Evolutionary conservation across 2,113 vertebrate species (phyloP), one percentile per base, ranked within the genome.

Genomic region (Mastomys natalensis): DNA sequence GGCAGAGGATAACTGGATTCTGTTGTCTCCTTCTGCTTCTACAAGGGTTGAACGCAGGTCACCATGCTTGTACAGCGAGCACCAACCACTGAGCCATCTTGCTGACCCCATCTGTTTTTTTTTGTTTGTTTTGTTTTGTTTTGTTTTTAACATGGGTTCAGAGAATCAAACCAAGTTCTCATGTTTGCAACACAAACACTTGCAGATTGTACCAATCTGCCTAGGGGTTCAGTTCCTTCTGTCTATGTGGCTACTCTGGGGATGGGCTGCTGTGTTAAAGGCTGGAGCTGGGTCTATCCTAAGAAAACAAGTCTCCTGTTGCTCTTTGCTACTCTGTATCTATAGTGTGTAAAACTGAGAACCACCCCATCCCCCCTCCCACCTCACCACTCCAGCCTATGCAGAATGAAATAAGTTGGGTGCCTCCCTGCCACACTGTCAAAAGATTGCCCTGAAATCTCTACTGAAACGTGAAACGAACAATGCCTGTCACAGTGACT

Each of bases 401-500:
- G 84, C 0, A 1, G 1, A 40, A 60, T 2, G 22, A 62, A 48
- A 37, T 21, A 40, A 26, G 70, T 16, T 3, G 17, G 1, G 60
- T 8, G 43, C 37, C 2, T 31, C 19, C 74, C 19, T 5, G 12
- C 5, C 0, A 34, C 0, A n/a, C 24, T 0, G 24, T 43, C 29
- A 1, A 19, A 37, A 80, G 91, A 5, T 1, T 7, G 0, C 0
- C 0, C n/a, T 16, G 37, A 29, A 85, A 64, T 85, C n/a, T n/a
- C n/a, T n/a, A n/a, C n/a, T n/a, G n/a, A n/a, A n/a, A n/a, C n/a
- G n/a, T n/a, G n/a, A n/a, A n/a, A n/a, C n/a, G 48, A 26, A 51
- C 10, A 16, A 0, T 3, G 34, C 1, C 81, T 37, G 21, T 26
- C 26, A 0, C 0, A 0, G 0, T 10, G 45, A 0, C 16, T 3